These are phyloP conservation scores for Numenius phaeopus DNA, from an alignment of 2,797 vertebrate genomes.

Conservation along the genomic window DNA sequence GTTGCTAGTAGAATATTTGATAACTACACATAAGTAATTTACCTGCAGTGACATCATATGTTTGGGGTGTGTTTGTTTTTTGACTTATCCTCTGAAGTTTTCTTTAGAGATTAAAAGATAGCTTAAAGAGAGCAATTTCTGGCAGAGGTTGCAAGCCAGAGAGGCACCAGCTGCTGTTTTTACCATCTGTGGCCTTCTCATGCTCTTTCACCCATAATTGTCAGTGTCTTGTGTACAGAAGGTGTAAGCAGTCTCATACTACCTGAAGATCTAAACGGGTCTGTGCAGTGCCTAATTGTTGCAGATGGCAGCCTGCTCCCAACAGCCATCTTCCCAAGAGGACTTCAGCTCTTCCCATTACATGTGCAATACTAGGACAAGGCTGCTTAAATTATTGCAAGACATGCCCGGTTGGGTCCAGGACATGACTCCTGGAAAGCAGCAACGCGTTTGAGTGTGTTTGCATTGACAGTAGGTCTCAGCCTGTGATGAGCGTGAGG, in stretches of 20 bases:
- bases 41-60: not conserved
- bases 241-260: not conserved
- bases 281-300: not conserved
- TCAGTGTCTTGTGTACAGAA: not conserved
- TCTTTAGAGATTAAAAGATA: slow-evolving; percentile 38
- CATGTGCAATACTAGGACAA: rapidly evolving
- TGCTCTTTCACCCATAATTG: not conserved
- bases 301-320: not conserved
- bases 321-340: not conserved
- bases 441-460: not conserved
- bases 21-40: not conserved
- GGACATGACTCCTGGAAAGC: not conserved
- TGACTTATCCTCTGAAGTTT: slow-evolving; percentile 5
- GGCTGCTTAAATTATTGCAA: not conserved
- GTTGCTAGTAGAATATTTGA: not conserved
- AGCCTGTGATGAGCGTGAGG: not conserved
- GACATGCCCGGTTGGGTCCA: too few relatives aligned
- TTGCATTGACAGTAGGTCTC: not conserved
- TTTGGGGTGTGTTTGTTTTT: slow-evolving; percentile 19
- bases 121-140: not conserved
- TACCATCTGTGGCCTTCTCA: not conserved
- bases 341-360: not conserved
- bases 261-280: not conserved
- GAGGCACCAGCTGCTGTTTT: slow-evolving; percentile 39
- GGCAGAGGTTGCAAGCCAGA: not conserved